Conservation (phyloP, 2,888 invertebrate genomes). For the Apantesis nais region DNA sequence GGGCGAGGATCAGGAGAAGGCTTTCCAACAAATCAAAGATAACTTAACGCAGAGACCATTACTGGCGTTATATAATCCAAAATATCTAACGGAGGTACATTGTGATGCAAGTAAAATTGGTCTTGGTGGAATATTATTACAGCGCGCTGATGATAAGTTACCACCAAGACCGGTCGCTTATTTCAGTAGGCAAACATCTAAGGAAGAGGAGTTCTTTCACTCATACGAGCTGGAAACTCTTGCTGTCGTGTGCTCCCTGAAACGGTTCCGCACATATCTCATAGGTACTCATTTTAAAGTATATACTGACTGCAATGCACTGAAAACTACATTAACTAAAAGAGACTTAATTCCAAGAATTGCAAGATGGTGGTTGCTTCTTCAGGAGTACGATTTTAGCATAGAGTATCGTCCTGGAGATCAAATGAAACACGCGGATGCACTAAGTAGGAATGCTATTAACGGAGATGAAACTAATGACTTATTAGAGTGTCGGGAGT, state of each 20-base stretch:
- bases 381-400: constrained; percentile 32
- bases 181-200: constrained; percentile 40
- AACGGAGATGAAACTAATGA: no score
- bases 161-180: constrained; percentile 32
- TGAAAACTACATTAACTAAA: constrained; percentile 12
- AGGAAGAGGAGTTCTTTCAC: constrained; percentile 26
- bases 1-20: not conserved
- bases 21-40: not conserved
- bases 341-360: constrained; percentile 19
- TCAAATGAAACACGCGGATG: no score
- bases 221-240: constrained; percentile 27
- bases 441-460: no score
- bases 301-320: constrained; percentile 19
- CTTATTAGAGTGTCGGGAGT: no score
- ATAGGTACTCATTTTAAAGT: constrained; percentile 20
- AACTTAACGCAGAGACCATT: not conserved
- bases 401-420: no score
- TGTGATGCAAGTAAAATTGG: constrained; percentile 24
- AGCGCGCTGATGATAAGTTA: constrained; percentile 26
- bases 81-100: not conserved
- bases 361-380: constrained; percentile 52
- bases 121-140: constrained; percentile 44
- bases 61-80: not conserved
- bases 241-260: constrained; percentile 38
- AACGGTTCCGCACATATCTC: constrained; percentile 36